phyloP scores from a whole-genome alignment of 2,797 vertebrate genomes.

The Tapirus indicus region DNA sequence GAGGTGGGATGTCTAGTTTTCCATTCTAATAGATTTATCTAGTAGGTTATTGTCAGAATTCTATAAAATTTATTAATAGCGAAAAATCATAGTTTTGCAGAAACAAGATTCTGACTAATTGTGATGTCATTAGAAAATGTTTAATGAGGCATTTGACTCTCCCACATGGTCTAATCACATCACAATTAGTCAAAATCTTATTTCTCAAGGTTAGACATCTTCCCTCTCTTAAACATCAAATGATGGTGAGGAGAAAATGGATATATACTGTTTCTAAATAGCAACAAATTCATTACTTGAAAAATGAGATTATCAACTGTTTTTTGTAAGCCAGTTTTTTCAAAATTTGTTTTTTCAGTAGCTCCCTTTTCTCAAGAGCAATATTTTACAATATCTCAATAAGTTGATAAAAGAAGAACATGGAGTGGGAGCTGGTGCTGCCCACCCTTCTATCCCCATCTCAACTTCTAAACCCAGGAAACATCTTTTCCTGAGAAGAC shows the following conservation, averaged over 20 bases:
- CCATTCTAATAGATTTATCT: neutral
- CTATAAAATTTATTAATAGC: neutral
- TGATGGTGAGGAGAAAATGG: neutral
- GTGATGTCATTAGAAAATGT: no score
- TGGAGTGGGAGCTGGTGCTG: accelerated
- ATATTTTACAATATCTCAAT: neutral
- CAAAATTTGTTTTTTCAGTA: neutral
- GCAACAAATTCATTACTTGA: neutral
- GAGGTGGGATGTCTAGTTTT: neutral
- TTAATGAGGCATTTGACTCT: neutral
- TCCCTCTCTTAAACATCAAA: neutral
- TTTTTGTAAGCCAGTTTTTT: neutral
- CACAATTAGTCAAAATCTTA: neutral
- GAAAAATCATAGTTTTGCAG: neutral
- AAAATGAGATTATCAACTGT: neutral
- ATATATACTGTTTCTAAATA: neutral
- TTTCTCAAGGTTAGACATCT: neutral
- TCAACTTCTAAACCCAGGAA: neutral
- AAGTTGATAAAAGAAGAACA: neutral
- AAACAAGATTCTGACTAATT: no score
- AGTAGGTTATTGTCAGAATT: neutral
- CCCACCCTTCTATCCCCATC: accelerated
- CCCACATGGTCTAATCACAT: neutral
- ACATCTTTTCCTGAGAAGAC: neutral
- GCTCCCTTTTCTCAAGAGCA: neutral